phyloP scores from a whole-genome alignment of 2,888 invertebrate genomes.

The Chymomyza amoena region DNA sequence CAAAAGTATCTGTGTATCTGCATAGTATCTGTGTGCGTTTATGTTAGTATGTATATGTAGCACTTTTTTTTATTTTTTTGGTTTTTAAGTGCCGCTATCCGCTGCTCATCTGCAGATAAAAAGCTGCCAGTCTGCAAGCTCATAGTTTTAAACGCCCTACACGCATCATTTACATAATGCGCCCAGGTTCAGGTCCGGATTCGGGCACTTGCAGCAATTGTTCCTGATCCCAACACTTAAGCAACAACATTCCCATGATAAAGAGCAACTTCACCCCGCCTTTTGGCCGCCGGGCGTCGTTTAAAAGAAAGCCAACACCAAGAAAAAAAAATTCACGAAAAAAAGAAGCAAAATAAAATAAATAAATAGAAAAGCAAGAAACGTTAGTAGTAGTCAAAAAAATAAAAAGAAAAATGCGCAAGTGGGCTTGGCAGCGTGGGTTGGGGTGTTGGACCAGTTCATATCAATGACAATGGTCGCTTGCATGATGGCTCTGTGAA shows the following conservation, averaged over 20 bases:
- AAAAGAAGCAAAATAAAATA: slow-evolving; percentile 18
- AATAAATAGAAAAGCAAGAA: not conserved
- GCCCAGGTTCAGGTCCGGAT: not conserved
- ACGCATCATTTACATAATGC: slow-evolving; percentile 42
- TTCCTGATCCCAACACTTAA: slow-evolving; percentile 17
- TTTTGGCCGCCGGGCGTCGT: not conserved
- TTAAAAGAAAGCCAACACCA: slow-evolving; percentile 14
- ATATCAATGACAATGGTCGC: slow-evolving; percentile 25
- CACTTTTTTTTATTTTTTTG: too few relatives aligned
- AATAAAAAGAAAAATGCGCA: not conserved
- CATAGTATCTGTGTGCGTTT: slow-evolving; percentile 28
- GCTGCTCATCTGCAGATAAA: not conserved
- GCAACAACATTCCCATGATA: slow-evolving; percentile 65
- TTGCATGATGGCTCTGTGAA: not conserved
- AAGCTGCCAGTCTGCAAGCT: slow-evolving; percentile 34
- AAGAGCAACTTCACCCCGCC: slow-evolving; percentile 40
- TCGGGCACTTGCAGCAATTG: not conserved
- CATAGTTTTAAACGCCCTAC: slow-evolving; percentile 47
- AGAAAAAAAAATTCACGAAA: slow-evolving; percentile 21
- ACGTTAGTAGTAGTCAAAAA: not conserved
- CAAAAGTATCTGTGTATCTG: too few relatives aligned
- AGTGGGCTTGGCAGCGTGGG: not conserved
- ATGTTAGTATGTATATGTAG: slow-evolving; percentile 9
- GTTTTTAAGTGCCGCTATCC: too few relatives aligned
- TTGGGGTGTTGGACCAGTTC: not conserved